These are phyloP conservation scores for Hyperoodon ampullatus DNA, from an alignment of 2,113 vertebrate genomes.

Conservation along the genomic window DNA sequence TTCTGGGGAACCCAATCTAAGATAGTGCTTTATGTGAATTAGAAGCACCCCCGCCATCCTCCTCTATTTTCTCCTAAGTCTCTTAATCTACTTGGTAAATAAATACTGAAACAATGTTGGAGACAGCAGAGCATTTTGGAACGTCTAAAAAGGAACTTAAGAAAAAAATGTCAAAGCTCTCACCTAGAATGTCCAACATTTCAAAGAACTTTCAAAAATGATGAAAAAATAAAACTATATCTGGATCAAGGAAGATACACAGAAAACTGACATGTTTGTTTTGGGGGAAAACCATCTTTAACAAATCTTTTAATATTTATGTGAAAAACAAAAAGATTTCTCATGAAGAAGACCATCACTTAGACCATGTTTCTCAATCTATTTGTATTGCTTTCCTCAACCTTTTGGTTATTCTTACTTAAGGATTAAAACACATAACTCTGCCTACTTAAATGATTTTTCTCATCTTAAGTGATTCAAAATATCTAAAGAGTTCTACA, in stretches of 20 bases:
- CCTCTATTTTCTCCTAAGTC: neutral
- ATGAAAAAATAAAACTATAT: neutral
- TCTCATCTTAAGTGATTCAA: conserved; percentile 65
- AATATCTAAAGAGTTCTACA: conserved; percentile 68
- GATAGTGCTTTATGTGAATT: neutral
- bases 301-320: neutral
- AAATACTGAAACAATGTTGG: neutral
- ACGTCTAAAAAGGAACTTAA: neutral
- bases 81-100: neutral
- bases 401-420: neutral
- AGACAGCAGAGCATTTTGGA: neutral
- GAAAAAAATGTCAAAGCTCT: neutral
- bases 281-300: neutral
- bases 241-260: neutral
- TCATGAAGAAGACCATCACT: neutral
- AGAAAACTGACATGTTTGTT: neutral
- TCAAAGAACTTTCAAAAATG: neutral
- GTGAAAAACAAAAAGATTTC: neutral
- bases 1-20: neutral
- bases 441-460: neutral
- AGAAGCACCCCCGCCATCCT: neutral
- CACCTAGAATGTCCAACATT: neutral
- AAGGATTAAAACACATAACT: conserved; percentile 8
- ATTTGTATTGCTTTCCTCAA: neutral
- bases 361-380: neutral